Evolutionary conservation across 2,113 vertebrate genomes (phyloP).

Genomic region (Peromyscus leucopus): DNA sequence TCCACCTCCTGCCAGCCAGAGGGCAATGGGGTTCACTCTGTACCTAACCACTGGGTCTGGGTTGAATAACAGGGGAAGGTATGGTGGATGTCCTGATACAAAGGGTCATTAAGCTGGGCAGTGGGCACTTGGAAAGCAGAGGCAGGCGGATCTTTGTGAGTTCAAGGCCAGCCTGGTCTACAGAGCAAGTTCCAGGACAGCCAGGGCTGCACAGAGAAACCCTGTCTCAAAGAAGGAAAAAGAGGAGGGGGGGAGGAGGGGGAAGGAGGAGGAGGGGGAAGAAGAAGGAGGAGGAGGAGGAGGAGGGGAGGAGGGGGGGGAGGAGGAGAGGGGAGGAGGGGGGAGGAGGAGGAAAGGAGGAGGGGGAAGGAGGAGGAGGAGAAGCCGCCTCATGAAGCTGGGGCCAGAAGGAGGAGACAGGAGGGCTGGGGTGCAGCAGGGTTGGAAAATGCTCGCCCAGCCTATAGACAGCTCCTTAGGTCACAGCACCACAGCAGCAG

Average conservation of each 20-base stretch:
- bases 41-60: no score
- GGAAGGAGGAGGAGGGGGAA: not conserved
- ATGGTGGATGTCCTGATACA: not conserved
- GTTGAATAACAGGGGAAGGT: not conserved
- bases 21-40: no score
- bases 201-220: not conserved
- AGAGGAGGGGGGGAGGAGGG: rapidly evolving
- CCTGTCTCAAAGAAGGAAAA: not conserved
- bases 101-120: not conserved
- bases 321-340: not conserved
- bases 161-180: not conserved
- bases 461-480: not conserved
- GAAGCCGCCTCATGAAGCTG: not conserved
- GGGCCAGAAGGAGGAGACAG: not conserved
- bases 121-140: not conserved
- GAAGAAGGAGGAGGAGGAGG: no score
- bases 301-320: no score
- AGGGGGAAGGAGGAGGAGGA: not conserved
- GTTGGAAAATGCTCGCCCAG: not conserved
- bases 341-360: no score
- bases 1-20: not conserved
- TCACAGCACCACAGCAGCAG: no score
- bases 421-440: not conserved
- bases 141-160: not conserved
- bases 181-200: not conserved